These are phyloP conservation scores for Cynodonichthys magdalenae DNA, from an alignment of 2,797 vertebrate genomes.

Conservation along the genomic window DNA sequence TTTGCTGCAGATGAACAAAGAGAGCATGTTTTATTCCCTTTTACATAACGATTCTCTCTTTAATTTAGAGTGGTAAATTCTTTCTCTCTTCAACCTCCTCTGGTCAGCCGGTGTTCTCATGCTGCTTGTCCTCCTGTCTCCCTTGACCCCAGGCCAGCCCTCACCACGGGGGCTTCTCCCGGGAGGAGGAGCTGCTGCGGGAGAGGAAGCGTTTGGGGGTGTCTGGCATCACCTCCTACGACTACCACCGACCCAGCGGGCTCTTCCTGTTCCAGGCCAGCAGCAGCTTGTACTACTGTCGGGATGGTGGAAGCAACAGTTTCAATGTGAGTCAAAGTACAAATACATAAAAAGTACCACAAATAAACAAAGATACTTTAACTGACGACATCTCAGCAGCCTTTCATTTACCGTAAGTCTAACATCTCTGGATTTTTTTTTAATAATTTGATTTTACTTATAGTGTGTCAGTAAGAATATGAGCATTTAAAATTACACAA, in stretches of 20 bases:
- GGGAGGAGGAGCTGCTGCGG: conserved; percentile 93
- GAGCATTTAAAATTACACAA: too few species aligned
- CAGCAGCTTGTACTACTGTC: conserved; percentile 94
- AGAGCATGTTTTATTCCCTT: background rate
- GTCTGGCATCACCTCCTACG: conserved; percentile 95
- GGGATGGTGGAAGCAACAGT: conserved; percentile 88
- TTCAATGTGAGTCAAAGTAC: conserved; percentile 87
- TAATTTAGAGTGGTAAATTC: background rate
- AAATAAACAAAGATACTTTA: background rate
- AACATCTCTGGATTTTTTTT: too few species aligned
- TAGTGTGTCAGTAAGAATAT: too few species aligned
- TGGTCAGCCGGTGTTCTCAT: conserved; percentile 21
- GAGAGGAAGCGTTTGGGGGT: conserved; percentile 95
- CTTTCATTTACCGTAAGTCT: background rate
- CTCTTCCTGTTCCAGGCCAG: conserved; percentile 98
- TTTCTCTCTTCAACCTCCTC: conserved; percentile 32
- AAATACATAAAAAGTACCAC: background rate
- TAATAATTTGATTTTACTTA: too few species aligned
- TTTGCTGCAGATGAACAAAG: too few species aligned
- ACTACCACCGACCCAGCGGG: conserved; percentile 89
- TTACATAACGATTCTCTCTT: background rate
- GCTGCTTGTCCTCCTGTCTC: conserved; percentile 35
- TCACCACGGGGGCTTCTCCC: conserved; percentile 90
- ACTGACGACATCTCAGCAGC: background rate
- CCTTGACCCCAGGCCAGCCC: conserved; percentile 86